phyloP scores from a whole-genome alignment of 2,888 invertebrate genomes.

The Parthenolecanium corni region DNA sequence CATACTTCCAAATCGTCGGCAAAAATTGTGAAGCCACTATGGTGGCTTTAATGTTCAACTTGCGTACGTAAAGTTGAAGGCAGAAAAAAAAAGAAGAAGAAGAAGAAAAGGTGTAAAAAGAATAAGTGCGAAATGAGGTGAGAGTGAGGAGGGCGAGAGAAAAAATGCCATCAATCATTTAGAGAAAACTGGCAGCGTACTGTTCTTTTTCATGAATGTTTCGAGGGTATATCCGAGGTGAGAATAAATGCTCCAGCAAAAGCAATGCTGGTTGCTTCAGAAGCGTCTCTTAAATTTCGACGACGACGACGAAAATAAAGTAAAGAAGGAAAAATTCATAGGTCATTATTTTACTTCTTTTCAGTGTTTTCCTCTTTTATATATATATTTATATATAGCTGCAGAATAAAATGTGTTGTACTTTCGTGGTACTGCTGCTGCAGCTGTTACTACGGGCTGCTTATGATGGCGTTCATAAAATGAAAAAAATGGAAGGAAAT shows the following conservation, averaged over 20 bases:
- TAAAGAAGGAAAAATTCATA: background rate
- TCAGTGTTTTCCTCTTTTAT: too few species aligned
- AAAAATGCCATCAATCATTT: conserved; percentile 18
- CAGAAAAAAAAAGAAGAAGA: conserved; percentile 3
- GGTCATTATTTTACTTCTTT: conserved; percentile 10
- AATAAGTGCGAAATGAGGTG: background rate
- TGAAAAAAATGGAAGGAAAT: too few species aligned
- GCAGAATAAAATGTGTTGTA: conserved; percentile 1
- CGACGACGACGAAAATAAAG: background rate
- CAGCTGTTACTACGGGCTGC: background rate
- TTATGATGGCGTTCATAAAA: too few species aligned
- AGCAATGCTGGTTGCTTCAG: background rate
- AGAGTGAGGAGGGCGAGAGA: conserved; percentile 3
- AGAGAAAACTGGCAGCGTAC: conserved; percentile 2
- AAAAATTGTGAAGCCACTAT: too few species aligned
- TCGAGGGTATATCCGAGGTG: background rate
- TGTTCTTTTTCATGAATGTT: conserved; percentile 12
- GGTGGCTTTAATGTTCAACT: too few species aligned
- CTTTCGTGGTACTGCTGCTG: background rate
- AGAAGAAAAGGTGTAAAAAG: background rate
- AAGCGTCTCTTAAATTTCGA: too few species aligned
- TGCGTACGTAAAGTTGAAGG: background rate
- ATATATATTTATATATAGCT: too few species aligned
- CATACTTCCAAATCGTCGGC: too few species aligned
- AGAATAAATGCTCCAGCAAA: background rate